phyloP scores from a whole-genome alignment of 1,140 invertebrate genomes.

The Zophobas atratus region DNA sequence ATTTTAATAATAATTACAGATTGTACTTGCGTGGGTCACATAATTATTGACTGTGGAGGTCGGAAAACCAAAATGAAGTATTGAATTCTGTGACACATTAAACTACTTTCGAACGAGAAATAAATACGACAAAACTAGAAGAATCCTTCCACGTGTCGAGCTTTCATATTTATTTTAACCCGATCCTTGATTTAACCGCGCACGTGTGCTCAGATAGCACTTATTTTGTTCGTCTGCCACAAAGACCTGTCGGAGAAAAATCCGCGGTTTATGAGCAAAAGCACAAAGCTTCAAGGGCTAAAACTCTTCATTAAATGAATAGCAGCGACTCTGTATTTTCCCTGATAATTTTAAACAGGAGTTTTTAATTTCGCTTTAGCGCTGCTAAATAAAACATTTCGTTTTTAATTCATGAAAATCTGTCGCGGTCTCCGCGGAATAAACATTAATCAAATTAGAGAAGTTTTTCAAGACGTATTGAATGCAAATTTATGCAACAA shows the following conservation, averaged over 20 bases:
- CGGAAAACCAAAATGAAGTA: conserved; percentile 1
- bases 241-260: too few relatives aligned
- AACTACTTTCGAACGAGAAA: too few relatives aligned
- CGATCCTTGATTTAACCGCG: too few relatives aligned
- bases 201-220: too few relatives aligned
- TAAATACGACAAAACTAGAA: too few relatives aligned
- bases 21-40: conserved; percentile 24
- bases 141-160: too few relatives aligned
- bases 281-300: too few relatives aligned
- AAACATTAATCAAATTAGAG: conserved; percentile 23
- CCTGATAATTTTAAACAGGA: not conserved
- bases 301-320: too few relatives aligned
- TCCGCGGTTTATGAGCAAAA: too few relatives aligned
- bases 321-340: not conserved
- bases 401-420: conserved; percentile 39
- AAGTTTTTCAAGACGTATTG: conserved; percentile 30
- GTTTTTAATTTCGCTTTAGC: conserved; percentile 22
- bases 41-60: conserved; percentile 4
- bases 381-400: conserved; percentile 38
- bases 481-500: conserved; percentile 36
- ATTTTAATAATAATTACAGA: conserved; percentile 30
- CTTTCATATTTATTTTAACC: too few relatives aligned
- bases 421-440: conserved; percentile 14
- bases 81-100: not conserved
- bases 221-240: too few relatives aligned